Evolutionary conservation across 2,888 invertebrate species (phyloP).

Genomic region (Melieria picta): DNA sequence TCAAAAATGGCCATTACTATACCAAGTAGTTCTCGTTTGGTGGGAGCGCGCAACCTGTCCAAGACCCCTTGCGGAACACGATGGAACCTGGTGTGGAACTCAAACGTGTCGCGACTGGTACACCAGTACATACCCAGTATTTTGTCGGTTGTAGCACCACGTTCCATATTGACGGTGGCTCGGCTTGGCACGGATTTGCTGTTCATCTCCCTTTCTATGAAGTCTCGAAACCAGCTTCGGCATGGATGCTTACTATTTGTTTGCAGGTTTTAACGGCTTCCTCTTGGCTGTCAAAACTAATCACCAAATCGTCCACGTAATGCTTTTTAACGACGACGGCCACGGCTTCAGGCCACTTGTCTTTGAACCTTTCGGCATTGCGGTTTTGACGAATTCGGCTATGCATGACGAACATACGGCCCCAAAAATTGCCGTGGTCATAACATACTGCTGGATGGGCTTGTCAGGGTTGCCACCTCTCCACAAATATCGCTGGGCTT

Average conservation of each 20-base stretch:
- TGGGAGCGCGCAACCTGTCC: slow-evolving; percentile 18
- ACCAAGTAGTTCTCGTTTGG: slow-evolving; percentile 31
- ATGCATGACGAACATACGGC: no score
- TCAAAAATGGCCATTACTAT: slow-evolving; percentile 34
- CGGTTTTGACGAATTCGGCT: no score
- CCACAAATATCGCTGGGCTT: no score
- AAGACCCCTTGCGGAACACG: slow-evolving; percentile 1
- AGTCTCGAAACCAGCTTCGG: slow-evolving; percentile 29
- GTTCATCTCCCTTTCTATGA: slow-evolving; percentile 14
- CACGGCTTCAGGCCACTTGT: no score
- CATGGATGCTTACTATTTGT: slow-evolving; percentile 26
- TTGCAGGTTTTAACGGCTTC: slow-evolving; percentile 20
- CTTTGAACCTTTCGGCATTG: slow-evolving; percentile 20
- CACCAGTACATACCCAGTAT: slow-evolving; percentile 38
- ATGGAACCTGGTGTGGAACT: slow-evolving; percentile 27
- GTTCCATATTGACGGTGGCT: slow-evolving; percentile 13
- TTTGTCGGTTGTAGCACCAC: slow-evolving; percentile 23
- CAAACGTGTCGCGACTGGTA: slow-evolving; percentile 33
- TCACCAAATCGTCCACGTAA: slow-evolving; percentile 33
- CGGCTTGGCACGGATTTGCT: neutral
- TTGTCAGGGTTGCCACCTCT: no score
- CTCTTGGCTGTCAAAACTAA: slow-evolving; percentile 26
- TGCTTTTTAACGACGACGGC: neutral
- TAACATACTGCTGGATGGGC: neutral
- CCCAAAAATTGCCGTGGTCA: slow-evolving; percentile 18